phyloP scores from a whole-genome alignment of 2,113 vertebrate genomes.

The Hucho hucho region DNA sequence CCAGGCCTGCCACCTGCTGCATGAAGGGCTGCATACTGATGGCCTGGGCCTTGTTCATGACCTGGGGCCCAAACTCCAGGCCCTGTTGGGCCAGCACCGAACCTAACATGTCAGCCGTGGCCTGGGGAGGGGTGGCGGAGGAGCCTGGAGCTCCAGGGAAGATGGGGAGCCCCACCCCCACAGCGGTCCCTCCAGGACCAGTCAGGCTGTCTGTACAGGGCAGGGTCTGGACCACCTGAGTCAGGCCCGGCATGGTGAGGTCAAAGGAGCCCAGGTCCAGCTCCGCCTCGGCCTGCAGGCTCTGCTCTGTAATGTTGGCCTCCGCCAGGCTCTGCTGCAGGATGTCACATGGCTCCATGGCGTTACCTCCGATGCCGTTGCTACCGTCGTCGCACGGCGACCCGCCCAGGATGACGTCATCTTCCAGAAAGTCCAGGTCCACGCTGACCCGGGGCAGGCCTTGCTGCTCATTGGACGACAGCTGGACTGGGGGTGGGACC shows the following conservation, averaged over 20 bases:
- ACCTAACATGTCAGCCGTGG: slow-evolving; percentile 82
- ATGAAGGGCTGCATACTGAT: slow-evolving; percentile 93
- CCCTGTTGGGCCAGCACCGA: slow-evolving; percentile 88
- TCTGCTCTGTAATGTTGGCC: slow-evolving; percentile 97
- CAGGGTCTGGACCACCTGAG: slow-evolving; percentile 85
- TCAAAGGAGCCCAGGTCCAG: slow-evolving; percentile 92
- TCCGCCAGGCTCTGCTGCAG: slow-evolving; percentile 96
- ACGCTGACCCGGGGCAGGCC: slow-evolving; percentile 84
- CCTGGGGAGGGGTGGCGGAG: slow-evolving; percentile 61
- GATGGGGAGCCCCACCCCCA: slow-evolving; percentile 77
- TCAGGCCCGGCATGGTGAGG: slow-evolving; percentile 77
- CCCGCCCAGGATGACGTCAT: slow-evolving; percentile 89
- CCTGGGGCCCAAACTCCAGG: slow-evolving; percentile 85
- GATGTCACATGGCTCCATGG: slow-evolving; percentile 91
- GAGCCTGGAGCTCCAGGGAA: slow-evolving; percentile 72
- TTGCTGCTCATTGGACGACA: slow-evolving; percentile 75
- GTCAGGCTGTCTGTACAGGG: slow-evolving; percentile 75
- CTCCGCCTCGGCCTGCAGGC: slow-evolving; percentile 87
- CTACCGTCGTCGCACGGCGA: slow-evolving; percentile 74
- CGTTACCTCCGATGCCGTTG: slow-evolving; percentile 73
- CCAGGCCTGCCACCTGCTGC: slow-evolving; percentile 84
- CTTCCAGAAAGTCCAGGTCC: slow-evolving; percentile 94
- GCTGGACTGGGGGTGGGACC: slow-evolving; percentile 80
- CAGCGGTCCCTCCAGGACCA: slow-evolving; percentile 59
- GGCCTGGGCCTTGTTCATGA: slow-evolving; percentile 93